Base-by-base conservation (phyloP, 2,888 invertebrate species). In the Agonopterix alstromeriana region DNA sequence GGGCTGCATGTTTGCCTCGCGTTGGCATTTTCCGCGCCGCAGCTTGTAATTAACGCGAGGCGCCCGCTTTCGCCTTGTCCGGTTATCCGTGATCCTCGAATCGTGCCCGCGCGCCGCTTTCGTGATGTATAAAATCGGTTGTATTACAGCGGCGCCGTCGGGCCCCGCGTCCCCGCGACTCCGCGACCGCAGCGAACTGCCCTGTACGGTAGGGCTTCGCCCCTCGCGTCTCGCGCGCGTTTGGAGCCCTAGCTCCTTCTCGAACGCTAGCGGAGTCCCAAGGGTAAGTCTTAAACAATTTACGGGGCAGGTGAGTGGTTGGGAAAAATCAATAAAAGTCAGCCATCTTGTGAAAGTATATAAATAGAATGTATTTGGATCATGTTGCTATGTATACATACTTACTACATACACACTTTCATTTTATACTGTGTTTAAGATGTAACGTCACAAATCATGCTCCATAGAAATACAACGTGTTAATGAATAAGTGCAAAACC, bases 181-280 rank as follows among this genome's bases (percentile, higher is more conserved):
- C 63, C 67, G 59, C 59, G 46, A 58, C 58, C 57, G 53, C 45
- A 65, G 70, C 67, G 65, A 65, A 60, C 59, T 57, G 67, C 66
- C 73, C 42, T 11, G 7, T 27, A 27, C 71, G 67, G 65, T 40
- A 10, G 76, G 71, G 70, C 73, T 72, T 65, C 69, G 75, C 74
- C 72, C 71, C 12, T 12, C 42, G 42, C 42, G 42, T 8, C 60
- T 75, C 86, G 87, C 87, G 84, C 87, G 87, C 86, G 87, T 80
- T 73, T 53, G 81, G 87, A 87, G 87, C 87, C 87, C 87, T 85
- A 58, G 87, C 86, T 87, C 87, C 81, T 65, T 58, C 63, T 68
- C 63, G 64, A 70, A 73, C 70, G 69, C 68, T 68, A 66, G 62
- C 77, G 75, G 66, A 76, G 67, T 60, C 55, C 53, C 60, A 61